These are phyloP conservation scores for Eupithecia dodoneata DNA, from an alignment of 2,888 invertebrate genomes.

Conservation along the genomic window DNA sequence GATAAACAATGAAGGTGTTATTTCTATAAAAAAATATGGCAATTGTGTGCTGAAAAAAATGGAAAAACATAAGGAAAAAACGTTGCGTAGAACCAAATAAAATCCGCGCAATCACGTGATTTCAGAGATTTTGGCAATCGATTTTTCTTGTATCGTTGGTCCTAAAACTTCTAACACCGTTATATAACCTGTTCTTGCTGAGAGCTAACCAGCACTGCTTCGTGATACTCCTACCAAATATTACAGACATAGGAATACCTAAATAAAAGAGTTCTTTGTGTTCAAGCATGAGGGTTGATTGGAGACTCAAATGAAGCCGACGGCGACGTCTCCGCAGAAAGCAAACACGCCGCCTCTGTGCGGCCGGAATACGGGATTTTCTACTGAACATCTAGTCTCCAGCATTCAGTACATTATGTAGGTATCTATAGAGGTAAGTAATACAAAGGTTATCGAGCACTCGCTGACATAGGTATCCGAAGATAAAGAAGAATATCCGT, in stretches of 20 bases:
- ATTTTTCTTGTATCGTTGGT: background rate
- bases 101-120: background rate
- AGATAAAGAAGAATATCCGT: no score
- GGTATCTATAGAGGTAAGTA: no score
- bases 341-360: slow-evolving; percentile 51
- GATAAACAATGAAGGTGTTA: background rate
- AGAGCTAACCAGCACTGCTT: background rate
- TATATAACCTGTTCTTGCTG: background rate
- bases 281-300: slow-evolving; percentile 68
- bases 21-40: background rate
- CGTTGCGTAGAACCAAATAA: background rate
- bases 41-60: background rate
- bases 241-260: background rate
- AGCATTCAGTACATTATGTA: background rate
- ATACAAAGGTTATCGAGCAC: no score
- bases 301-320: slow-evolving; percentile 73
- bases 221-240: slow-evolving; percentile 11
- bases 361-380: slow-evolving; percentile 52
- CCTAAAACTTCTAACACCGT: background rate
- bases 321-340: slow-evolving; percentile 48
- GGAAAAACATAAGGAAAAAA: background rate
- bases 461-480: no score
- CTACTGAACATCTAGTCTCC: slow-evolving; percentile 33
- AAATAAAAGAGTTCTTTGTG: slow-evolving; percentile 61
- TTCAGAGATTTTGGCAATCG: background rate